Conservation (phyloP, 2,888 invertebrate genomes). For the Nymphalis urticae region DNA sequence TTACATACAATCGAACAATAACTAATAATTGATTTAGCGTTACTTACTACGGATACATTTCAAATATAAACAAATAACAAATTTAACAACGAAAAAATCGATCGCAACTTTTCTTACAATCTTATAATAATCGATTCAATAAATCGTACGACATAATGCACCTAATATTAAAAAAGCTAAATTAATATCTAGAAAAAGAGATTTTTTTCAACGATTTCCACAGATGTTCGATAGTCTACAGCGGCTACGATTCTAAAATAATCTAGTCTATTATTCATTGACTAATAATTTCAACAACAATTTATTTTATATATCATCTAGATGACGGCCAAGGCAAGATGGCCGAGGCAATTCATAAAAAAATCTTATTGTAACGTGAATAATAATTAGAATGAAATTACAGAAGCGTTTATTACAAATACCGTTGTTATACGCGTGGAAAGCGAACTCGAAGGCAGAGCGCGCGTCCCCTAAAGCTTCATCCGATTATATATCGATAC, state of each 20-base stretch:
- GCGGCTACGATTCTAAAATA: constrained; percentile 46
- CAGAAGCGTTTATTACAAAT: constrained; percentile 29
- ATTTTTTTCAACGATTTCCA: constrained; percentile 33
- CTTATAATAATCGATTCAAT: not conserved
- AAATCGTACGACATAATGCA: not conserved
- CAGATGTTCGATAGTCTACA: constrained; percentile 37
- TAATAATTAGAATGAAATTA: constrained; percentile 22
- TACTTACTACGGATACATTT: constrained; percentile 27
- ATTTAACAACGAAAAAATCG: constrained; percentile 41
- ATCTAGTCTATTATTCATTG: constrained; percentile 44
- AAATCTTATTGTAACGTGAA: constrained; percentile 29
- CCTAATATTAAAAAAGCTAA: constrained; percentile 7
- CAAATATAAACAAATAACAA: constrained; percentile 40
- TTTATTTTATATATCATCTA: constrained; percentile 41
- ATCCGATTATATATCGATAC: constrained; percentile 9
- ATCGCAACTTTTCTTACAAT: constrained; percentile 19
- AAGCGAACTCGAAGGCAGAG: constrained; percentile 29
- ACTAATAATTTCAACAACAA: constrained; percentile 49
- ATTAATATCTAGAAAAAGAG: constrained; percentile 3
- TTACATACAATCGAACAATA: constrained; percentile 37
- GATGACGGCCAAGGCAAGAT: constrained; percentile 20
- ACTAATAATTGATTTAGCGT: constrained; percentile 39
- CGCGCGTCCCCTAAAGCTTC: constrained; percentile 31
- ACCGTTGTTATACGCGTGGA: constrained; percentile 26
- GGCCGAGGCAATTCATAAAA: constrained; percentile 42